These are phyloP conservation scores for Boulengeromyrus knoepffleri DNA, from an alignment of 2,113 vertebrate species.

Conservation along the genomic window DNA sequence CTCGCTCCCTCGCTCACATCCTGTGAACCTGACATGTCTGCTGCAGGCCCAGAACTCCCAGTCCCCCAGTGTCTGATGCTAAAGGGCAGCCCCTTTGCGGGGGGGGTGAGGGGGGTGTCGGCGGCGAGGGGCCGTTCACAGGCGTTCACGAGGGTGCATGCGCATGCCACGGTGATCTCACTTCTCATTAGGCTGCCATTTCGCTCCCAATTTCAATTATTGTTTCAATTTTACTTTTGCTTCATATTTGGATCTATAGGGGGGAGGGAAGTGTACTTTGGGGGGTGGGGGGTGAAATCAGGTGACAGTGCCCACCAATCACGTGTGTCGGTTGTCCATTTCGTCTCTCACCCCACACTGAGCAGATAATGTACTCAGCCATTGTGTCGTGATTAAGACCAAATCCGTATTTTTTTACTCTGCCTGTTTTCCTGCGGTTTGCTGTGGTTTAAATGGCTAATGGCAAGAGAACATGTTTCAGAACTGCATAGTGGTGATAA, in stretches of 20 bases:
- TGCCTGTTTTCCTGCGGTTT: background rate
- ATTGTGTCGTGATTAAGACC: background rate
- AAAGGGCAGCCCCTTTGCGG: background rate
- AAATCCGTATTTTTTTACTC: background rate
- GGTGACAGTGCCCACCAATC: background rate
- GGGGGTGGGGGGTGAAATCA: background rate
- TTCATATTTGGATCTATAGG: background rate
- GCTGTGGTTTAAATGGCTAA: background rate
- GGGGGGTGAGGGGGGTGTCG: too few species aligned
- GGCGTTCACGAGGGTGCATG: too few species aligned
- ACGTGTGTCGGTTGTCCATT: background rate
- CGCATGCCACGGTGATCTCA: background rate
- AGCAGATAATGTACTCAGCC: background rate
- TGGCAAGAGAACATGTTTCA: background rate
- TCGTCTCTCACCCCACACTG: background rate
- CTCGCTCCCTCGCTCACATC: background rate
- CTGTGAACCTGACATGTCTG: background rate
- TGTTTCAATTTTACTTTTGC: background rate
- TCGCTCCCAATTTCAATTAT: background rate
- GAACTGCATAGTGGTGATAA: background rate
- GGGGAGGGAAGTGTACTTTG: background rate
- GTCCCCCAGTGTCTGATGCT: background rate
- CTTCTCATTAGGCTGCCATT: background rate
- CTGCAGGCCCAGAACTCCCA: background rate
- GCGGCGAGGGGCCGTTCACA: background rate